phyloP scores from a whole-genome alignment of 2,888 invertebrate species.

The Heliconius erato region DNA sequence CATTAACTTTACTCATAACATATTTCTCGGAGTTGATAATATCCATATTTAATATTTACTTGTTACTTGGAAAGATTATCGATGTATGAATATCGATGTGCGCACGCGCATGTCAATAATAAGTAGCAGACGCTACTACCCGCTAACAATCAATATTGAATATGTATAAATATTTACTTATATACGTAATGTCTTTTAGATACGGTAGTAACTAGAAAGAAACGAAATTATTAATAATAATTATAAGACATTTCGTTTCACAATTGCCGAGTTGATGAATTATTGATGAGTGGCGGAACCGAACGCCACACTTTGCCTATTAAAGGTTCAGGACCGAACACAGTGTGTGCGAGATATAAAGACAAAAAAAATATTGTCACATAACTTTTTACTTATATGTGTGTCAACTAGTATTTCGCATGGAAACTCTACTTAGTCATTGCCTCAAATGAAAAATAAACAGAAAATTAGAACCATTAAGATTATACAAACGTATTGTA shows the following conservation, averaged over 20 bases:
- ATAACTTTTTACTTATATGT: too few species aligned
- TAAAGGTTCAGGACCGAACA: too few species aligned
- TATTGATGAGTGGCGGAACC: too few species aligned
- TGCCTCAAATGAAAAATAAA: constrained; percentile 16
- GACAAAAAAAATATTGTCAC: too few species aligned
- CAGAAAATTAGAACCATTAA: not conserved
- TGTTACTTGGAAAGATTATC: constrained; percentile 14
- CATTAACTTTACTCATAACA: not conserved
- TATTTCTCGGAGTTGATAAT: constrained; percentile 18
- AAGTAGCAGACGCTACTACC: not conserved
- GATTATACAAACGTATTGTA: constrained; percentile 2
- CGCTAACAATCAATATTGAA: not conserved
- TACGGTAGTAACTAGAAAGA: too few species aligned
- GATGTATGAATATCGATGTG: not conserved
- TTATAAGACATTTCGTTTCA: too few species aligned
- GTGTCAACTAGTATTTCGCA: not conserved
- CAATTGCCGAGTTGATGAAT: too few species aligned
- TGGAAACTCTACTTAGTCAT: not conserved
- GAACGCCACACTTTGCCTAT: not conserved
- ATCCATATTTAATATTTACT: constrained; percentile 17
- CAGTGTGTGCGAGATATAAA: too few species aligned
- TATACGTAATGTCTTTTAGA: not conserved
- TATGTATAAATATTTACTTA: not conserved
- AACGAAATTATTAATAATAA: too few species aligned
- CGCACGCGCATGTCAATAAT: constrained; percentile 25